Conservation (phyloP, 2,888 invertebrate genomes). For the Schizaphis graminum region DNA sequence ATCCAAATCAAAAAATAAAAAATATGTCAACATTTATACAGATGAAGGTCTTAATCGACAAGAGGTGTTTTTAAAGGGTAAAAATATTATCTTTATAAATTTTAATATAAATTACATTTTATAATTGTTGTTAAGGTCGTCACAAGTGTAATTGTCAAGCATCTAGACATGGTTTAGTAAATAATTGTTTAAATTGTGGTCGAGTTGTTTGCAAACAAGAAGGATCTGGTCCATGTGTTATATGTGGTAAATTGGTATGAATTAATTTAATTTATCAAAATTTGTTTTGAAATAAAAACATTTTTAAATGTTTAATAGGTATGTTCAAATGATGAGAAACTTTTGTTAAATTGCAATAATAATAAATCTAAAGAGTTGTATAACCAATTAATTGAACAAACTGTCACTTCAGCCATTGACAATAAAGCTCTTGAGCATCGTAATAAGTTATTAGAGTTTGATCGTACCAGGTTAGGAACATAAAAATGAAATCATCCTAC, state of each 20-base stretch:
- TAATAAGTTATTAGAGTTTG: slow-evolving; percentile 86
- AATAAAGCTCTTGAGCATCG: slow-evolving; percentile 83
- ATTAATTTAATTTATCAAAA: neutral
- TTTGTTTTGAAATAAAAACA: neutral
- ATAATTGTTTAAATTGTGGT: slow-evolving; percentile 95
- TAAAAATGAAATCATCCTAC: neutral
- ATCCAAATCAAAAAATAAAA: slow-evolving; percentile 76
- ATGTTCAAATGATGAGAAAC: slow-evolving; percentile 67
- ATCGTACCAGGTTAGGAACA: slow-evolving; percentile 78
- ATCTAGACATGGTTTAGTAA: slow-evolving; percentile 87
- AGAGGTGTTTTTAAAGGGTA: slow-evolving; percentile 73
- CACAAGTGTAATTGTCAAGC: slow-evolving; percentile 94
- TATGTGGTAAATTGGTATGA: slow-evolving; percentile 87
- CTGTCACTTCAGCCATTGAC: slow-evolving; percentile 70
- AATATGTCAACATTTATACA: slow-evolving; percentile 82
- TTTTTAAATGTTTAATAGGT: slow-evolving; percentile 63
- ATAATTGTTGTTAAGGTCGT: slow-evolving; percentile 76
- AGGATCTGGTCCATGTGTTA: slow-evolving; percentile 96
- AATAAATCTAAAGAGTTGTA: slow-evolving; percentile 67
- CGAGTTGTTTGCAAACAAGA: slow-evolving; percentile 95
- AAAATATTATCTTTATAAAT: neutral
- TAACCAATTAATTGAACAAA: slow-evolving; percentile 72
- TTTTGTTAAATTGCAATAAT: slow-evolving; percentile 66
- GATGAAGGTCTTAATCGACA: slow-evolving; percentile 77
- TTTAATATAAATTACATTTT: neutral